Evolutionary conservation across 2,797 vertebrate species (phyloP).

Genomic region (Fundulus diaphanus): DNA sequence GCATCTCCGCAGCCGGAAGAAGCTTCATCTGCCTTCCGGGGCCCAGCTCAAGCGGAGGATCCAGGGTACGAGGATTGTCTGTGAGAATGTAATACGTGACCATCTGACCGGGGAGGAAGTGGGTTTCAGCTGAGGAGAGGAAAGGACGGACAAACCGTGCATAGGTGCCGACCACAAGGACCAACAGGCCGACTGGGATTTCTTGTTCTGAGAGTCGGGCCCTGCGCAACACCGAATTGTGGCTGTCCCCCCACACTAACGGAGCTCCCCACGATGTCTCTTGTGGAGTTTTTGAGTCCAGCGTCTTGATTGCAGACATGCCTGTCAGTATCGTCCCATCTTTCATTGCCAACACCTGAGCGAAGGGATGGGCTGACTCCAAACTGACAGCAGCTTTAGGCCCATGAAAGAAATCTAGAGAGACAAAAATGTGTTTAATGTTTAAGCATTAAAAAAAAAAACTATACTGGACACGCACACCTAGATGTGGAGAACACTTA

Average conservation of each 20-base stretch:
- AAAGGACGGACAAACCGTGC: slow-evolving; percentile 73
- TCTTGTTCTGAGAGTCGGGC: slow-evolving; percentile 45
- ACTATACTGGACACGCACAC: background rate
- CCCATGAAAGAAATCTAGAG: slow-evolving; percentile 67
- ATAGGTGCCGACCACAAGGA: slow-evolving; percentile 77
- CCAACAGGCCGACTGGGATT: slow-evolving; percentile 62
- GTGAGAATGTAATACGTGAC: slow-evolving; percentile 85
- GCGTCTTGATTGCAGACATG: slow-evolving; percentile 9
- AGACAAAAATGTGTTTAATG: slow-evolving; percentile 1
- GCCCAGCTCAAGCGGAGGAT: slow-evolving; percentile 65
- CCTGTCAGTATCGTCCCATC: slow-evolving; percentile 12
- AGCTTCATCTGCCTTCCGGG: slow-evolving; percentile 71
- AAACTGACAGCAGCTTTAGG: slow-evolving; percentile 32
- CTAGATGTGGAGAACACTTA: background rate
- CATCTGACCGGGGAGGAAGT: slow-evolving; percentile 79
- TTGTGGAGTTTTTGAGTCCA: slow-evolving; percentile 20
- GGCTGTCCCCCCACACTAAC: slow-evolving; percentile 77
- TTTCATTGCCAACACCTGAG: slow-evolving; percentile 18
- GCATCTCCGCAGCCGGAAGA: slow-evolving; percentile 67
- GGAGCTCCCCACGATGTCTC: slow-evolving; percentile 78
- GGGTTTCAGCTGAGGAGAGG: slow-evolving; percentile 78
- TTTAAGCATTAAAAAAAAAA: slow-evolving; percentile 12
- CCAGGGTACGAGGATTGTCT: slow-evolving; percentile 72
- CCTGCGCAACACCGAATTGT: slow-evolving; percentile 50
- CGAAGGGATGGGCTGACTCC: slow-evolving; percentile 28